Evolutionary conservation across 2,888 invertebrate species (phyloP), one percentile per base, ranked within the genome.

Genomic region (Nesidiocoris tenuis): DNA sequence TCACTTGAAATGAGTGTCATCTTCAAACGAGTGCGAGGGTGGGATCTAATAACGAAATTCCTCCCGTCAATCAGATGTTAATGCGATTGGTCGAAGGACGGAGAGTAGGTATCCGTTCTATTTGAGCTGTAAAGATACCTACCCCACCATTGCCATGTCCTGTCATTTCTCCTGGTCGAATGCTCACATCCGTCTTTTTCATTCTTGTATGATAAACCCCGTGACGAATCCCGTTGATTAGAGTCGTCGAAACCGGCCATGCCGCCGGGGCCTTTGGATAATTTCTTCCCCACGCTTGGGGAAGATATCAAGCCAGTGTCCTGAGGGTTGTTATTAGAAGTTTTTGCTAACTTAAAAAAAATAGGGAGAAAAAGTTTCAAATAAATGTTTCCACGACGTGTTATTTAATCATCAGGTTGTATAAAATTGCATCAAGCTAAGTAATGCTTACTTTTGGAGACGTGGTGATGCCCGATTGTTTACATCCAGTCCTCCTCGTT

Each of bases 11-110:
- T n/a, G n/a, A n/a, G n/a, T n/a, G n/a, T n/a, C n/a, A n/a, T n/a
- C n/a, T n/a, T 39, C 39, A 12, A 7, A 39, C 39, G 39, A 39
- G 12, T 39, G 39, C 39, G 39, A 12, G 39, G 39, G 39, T 12
- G 39, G 39, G 39, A 39, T 39, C 12, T 39, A 39, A 39, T 39
- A 12, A 39, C 39, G 39, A 39, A 59, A 70, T 70, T 39, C 70
- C 70, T 59, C 19, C 57, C 21, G 63, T 57, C 70, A 59, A 70
- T 70, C 18, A 24, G 21, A 70, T 70, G 70, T 70, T 70, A 70
- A 70, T 59, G 57, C 54, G 70, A 23, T 68, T 56, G 68, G 22
- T 39, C 65, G 18, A 39, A 23, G 65, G 25, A 65, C 25, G 19
- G 63, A 65, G 39, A 39, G 12, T 39, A 39, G 39, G 39, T 39